Evolutionary conservation across 2,797 vertebrate species (phyloP), one percentile per base, ranked within the genome.

Genomic region (Pipistrellus pipistrellus): DNA sequence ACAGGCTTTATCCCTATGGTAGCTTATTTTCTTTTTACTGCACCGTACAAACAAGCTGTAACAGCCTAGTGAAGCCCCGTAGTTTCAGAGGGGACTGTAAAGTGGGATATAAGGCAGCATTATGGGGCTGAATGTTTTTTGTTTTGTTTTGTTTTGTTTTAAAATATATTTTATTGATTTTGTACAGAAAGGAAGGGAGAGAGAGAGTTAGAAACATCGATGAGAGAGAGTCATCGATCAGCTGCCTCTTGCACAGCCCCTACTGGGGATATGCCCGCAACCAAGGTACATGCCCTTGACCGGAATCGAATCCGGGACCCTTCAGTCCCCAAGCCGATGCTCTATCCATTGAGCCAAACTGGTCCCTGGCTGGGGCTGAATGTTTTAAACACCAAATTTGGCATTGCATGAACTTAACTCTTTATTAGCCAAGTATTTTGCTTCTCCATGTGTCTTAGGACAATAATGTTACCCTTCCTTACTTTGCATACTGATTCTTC

Each of bases 381-480:
- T 84, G 30, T 66, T 90, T 85, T 92, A n/a, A 85, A 82, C 21
- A 32, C 38, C 5, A 17, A 85, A 88, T n/a, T 44, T 87, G 13
- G 2, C 13, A 87, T 80, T 80, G 78, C 18, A 69, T 78, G 41
- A 85, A 53, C 73, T 87, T 53, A 88, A 90, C 48, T 90, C 64
- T 78, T 85, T 9, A 75, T 85, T 9, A n/a, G 25, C 41, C 64
- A 84, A 75, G n/a, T 46, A 21, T 53, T 48, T 64, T 85, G 41
- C 23, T 76, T 21, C 72, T 59, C 15, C 38, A 0, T 64, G 44
- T 73, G 38, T 71, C 94, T 93, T 68, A 51, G 84, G 53, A 92
- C 44, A 69, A 44, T 5, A 76, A 73, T n/a, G 27, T n/a, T 35
- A 17, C 2, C 27, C 15, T 75, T 51, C 55, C 57, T 91, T 53